These are phyloP conservation scores for Drosophila buzzatii DNA, from an alignment of 2,888 invertebrate genomes.

Conservation along the genomic window DNA sequence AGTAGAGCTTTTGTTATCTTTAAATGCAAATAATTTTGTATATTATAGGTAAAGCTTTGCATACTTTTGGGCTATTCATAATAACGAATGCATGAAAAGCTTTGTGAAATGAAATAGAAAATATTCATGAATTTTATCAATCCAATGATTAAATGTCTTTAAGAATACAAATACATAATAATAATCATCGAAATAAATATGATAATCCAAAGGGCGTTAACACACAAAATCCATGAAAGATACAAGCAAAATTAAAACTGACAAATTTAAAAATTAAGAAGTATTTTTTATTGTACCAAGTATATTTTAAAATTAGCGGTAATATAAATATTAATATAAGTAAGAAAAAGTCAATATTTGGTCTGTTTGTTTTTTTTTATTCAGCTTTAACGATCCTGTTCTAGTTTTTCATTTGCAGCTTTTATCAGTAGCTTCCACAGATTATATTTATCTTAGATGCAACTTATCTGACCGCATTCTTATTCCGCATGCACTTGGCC, in stretches of 20 bases:
- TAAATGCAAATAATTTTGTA: background rate
- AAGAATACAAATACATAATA: background rate
- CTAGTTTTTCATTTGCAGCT: background rate
- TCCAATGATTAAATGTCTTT: background rate
- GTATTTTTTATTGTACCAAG: no score
- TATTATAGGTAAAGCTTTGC: background rate
- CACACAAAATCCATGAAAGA: background rate
- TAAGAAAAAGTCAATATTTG: background rate
- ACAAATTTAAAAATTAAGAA: no score
- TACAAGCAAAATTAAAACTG: no score
- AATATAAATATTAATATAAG: background rate
- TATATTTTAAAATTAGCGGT: background rate
- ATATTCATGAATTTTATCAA: background rate
- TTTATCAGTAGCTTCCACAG: background rate
- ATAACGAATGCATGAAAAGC: background rate
- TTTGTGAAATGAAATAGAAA: background rate
- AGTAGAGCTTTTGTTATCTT: slow-evolving; percentile 24
- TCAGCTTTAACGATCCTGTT: background rate
- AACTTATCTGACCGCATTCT: slow-evolving; percentile 25
- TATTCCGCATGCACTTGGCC: slow-evolving; percentile 90
- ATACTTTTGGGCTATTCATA: background rate
- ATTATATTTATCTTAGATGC: no score
- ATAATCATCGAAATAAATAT: background rate
- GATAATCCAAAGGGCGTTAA: background rate
- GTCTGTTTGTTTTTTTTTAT: background rate